Percentiles rank a stretch among this genome's conserved stretches.
Evolutionary conservation across 2,797 vertebrate genomes (phyloP).

Genomic region (Pampus argenteus): DNA sequence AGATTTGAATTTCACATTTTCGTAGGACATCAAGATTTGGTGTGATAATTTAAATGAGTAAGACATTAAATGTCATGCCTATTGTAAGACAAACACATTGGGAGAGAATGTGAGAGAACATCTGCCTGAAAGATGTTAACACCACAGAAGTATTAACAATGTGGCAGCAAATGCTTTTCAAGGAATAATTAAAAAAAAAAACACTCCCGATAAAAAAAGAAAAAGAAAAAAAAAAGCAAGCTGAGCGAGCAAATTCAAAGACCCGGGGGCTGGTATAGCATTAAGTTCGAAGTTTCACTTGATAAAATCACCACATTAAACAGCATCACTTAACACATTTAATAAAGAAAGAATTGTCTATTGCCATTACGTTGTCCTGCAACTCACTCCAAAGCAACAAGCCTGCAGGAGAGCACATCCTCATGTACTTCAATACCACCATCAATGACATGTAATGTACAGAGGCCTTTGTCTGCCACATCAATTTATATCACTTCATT

Average conservation of each 20-base stretch:
- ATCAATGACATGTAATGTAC: conserved; percentile 57
- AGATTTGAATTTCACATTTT: not conserved
- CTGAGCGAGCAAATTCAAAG: conserved; percentile 30
- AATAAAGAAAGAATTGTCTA: conserved; percentile 43
- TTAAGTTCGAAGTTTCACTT: conserved; percentile 42
- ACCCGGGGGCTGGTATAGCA: not conserved
- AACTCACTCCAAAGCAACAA: conserved; percentile 6
- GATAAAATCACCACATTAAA: conserved; percentile 61
- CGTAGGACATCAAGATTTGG: not conserved
- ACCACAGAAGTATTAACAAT: conserved; percentile 39
- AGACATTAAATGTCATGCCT: conserved; percentile 30
- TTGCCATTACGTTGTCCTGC: conserved; percentile 47
- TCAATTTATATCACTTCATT: conserved; percentile 78
- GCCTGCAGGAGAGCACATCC: conserved; percentile 36
- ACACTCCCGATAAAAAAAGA: not conserved
- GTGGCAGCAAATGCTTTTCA: conserved; percentile 8
- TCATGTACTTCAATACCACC: conserved; percentile 54
- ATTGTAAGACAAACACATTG: conserved; percentile 23
- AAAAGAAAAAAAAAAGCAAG: conserved; percentile 17
- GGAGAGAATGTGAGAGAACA: conserved; percentile 44
- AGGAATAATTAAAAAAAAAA: conserved; percentile 1
- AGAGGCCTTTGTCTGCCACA: conserved; percentile 78
- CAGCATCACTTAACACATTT: conserved; percentile 59
- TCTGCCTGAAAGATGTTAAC: conserved; percentile 29
- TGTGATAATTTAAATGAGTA: not conserved